Evolutionary conservation across 2,888 invertebrate genomes (phyloP).

Genomic region (Orchestes rusci): DNA sequence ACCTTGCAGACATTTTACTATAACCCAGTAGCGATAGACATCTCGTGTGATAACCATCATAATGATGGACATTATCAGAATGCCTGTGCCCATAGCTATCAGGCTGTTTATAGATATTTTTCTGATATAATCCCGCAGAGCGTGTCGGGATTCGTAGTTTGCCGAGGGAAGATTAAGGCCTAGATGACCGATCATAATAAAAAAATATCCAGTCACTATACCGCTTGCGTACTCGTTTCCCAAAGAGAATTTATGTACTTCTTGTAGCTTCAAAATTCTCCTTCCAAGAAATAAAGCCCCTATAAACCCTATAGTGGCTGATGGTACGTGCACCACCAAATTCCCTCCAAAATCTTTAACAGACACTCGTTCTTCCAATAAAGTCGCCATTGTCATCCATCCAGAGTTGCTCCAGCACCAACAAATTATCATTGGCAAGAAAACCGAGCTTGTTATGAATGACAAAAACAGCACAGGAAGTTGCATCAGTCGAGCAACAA

Average conservation of each 20-base stretch:
- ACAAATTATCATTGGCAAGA: conserved; percentile 39
- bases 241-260: conserved; percentile 38
- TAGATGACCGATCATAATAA: conserved; percentile 38
- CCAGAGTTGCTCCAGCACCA: conserved; percentile 40
- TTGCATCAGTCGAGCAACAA: conserved; percentile 37
- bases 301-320: conserved; percentile 35
- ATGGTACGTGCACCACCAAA: conserved; percentile 35
- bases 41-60: conserved; percentile 31
- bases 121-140: conserved; percentile 15
- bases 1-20: conserved; percentile 39
- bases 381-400: conserved; percentile 34
- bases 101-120: conserved; percentile 26
- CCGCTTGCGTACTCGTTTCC: conserved; percentile 35
- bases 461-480: conserved; percentile 29
- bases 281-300: conserved; percentile 37
- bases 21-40: conserved; percentile 38
- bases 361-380: conserved; percentile 29
- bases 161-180: conserved; percentile 27
- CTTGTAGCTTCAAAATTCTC: conserved; percentile 35
- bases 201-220: conserved; percentile 37
- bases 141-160: conserved; percentile 15
- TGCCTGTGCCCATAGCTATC: conserved; percentile 28
- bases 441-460: conserved; percentile 32
- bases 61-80: conserved; percentile 24
- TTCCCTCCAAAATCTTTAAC: conserved; percentile 38